Base-by-base conservation (phyloP, 92 coral and sea anemone genomes). In the Zoanthus solanderi region DNA sequence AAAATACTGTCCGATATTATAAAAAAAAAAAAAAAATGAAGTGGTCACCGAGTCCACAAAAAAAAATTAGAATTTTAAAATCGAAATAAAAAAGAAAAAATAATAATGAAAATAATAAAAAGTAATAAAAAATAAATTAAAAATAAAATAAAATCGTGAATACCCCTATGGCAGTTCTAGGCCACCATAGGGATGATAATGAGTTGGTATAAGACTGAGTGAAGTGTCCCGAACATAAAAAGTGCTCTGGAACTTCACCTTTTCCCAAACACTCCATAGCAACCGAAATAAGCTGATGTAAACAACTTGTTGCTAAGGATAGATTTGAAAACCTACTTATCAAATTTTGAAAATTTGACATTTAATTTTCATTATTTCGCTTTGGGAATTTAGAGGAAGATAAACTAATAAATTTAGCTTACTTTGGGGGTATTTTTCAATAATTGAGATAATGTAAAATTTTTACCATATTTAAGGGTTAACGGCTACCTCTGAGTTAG, bases 281-380 rank as follows among this genome's bases (percentile, higher is more conserved):
- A 76, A 76, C 81, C 81, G 56, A 76, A 50, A 9, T 52, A 76
- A 52, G 5, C 65, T 76, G 66, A 76, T 48, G 56, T 76, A 76
- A 52, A 76, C 81, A 76, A 76, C 29, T 76, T 31, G 81, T 76
- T 76, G 81, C 81, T 52, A 76, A 29, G 81, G 46, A 76, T 15
- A 76, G 45, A 18, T 50, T 76, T 52, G 81, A 30, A 76, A 50
- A 52, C 81, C 66, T 7, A 76, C 48, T 76, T 76, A 53, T 76
- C 32, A 77, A 29, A 77, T 77, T 77, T 58, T 53, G 13, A 77
- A 77, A 50, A 50, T 77, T 77, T 54, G 69, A 77, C 82, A 11
- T 16, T 77, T 28, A 53, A 77, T 46, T 54, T 29, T 53, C 9
- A 53, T 77, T 77, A 53, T 77, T 77, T 77, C 58, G 58, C 46